Evolutionary conservation across 2,113 vertebrate genomes (phyloP), one percentile per base, ranked within the genome.

Genomic region (Dendropsophus ebraccatus): DNA sequence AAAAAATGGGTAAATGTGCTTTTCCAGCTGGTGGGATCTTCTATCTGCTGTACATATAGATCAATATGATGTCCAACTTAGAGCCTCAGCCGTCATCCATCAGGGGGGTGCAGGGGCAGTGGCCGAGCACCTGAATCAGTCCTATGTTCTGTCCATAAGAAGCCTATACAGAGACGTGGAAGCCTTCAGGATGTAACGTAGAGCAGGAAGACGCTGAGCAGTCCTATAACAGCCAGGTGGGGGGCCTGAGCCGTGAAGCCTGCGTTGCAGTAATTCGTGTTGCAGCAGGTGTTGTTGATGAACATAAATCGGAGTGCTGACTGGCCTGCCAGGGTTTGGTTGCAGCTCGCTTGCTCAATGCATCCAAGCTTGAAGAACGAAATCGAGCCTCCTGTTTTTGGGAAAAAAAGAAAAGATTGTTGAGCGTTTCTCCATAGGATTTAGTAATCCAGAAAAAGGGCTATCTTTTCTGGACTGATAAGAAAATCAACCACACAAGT

Each of bases 241-340:
- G 84, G 76, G 10, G 75, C 84, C 19, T 47, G 84, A 12, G 69
- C 45, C 2, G 49, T 28, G 28, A 80, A 70, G 32, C 47, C 76
- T 13, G 75, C 74, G 11, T 86, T 86, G 62, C 84, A 86, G 62
- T 7, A 58, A 35, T 58, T 72, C 8, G 45, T 5, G 37, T 10
- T 47, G 14, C 84, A 86, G 62, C 84, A 86, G 17, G 84, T 86
- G 16, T 62, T 37, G 41, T 69, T 86, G 84, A 35, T 52, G 19
- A 0, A 2, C 6, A 79, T 14, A 1, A 7, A 10, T 13, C 11
- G 56, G 17, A 72, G 49, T 47, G 62, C 76, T 12, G 56, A 12
- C n/a, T n/a, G n/a, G 19, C 65, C 28, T 56, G 10, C 2, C 7
- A 13, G 2, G 28, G 62, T 70, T 30, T 16, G 69, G 17, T 86